phyloP scores from a whole-genome alignment of 2,797 vertebrate species.

The Pteropus rufus region DNA sequence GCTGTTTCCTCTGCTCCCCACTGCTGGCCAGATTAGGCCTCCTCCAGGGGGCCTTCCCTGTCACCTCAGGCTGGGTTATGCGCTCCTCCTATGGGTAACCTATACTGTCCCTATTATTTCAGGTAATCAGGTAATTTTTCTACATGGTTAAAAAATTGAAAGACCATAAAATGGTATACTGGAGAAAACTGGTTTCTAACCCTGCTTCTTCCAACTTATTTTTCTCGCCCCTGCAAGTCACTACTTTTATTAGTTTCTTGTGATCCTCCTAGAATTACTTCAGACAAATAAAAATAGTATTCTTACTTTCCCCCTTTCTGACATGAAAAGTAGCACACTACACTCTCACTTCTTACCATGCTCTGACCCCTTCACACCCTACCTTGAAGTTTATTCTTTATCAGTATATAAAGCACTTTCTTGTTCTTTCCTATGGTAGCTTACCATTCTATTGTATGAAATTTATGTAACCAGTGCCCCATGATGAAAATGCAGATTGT shows the following conservation, averaged over 20 bases:
- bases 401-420: neutral
- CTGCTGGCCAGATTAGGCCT: neutral
- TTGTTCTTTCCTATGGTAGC: neutral
- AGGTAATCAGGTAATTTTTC: neutral
- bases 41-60: neutral
- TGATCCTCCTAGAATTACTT: neutral
- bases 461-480: neutral
- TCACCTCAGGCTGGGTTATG: neutral
- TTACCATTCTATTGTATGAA: too few relatives aligned
- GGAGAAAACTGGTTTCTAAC: neutral
- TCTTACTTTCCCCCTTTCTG: neutral
- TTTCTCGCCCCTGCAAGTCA: neutral
- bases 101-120: neutral
- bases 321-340: neutral
- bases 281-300: neutral
- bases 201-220: too few relatives aligned
- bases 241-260: neutral
- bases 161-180: neutral
- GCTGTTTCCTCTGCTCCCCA: too few relatives aligned
- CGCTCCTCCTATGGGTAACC: neutral
- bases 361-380: neutral
- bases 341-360: neutral
- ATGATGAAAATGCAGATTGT: neutral
- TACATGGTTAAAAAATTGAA: neutral
- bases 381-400: neutral